Base-by-base conservation (phyloP, 1,140 invertebrate species). In the Riptortus pedestris region DNA sequence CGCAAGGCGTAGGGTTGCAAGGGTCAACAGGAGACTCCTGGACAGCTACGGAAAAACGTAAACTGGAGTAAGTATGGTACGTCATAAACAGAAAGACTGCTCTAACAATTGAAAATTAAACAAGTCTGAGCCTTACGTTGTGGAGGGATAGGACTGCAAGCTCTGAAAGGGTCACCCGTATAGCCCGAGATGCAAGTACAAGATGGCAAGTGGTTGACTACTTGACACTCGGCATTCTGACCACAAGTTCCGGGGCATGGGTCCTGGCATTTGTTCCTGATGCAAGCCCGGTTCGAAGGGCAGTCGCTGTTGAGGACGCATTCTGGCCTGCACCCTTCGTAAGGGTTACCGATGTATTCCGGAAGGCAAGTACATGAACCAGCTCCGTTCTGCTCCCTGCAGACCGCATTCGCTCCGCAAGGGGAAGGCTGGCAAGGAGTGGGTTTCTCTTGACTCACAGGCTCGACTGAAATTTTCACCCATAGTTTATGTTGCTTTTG, bases 291-390 rank as follows among this genome's bases (percentile, higher is more conserved):
- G 66, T 86, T 76, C 69, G 78, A 77, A 22, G 81, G 70, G 74
- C 87, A 90, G 68, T 87, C 85, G 16, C 76, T 76, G 69, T 80
- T 86, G 11, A 85, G 71, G 16, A 85, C 78, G 74, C 85, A 87
- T 77, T 86, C 86, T 16, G 86, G 87, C 70, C 85, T 79, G 72
- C 88, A 90, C 52, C 86, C 85, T 63, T 75, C 68, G 67, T 83
- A 84, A 1, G 85, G 84, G 75, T 87, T 82, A 57, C 86, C 86
- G 70, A 81, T 78, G 72, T 83, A 84, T 70, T 85, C 83, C 51
- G 78, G 72, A 45, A 83, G 67, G 69, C 86, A 88, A 43, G 80
- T 77, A 71, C 85, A 86, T 48, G 76, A 70, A 33, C 71, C 69
- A n/a, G 63, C 63, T 0, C 63, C 63, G 27, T 67, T 64, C 52